phyloP scores from a whole-genome alignment of 1,140 invertebrate genomes.

The Bombus superbus region DNA sequence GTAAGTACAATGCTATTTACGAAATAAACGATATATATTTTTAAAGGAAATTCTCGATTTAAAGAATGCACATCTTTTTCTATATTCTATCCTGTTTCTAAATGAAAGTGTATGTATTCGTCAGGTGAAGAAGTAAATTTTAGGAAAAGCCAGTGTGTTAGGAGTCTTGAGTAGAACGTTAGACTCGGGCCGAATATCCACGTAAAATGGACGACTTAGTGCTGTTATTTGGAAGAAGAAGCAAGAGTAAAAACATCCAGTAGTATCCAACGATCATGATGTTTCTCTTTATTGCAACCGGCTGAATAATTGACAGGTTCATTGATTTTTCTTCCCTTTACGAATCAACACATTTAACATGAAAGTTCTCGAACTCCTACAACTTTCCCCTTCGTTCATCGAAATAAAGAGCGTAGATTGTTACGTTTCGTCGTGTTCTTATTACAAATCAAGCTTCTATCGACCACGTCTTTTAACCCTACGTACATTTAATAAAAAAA shows the following conservation, averaged over 20 bases:
- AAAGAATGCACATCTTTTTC: not conserved
- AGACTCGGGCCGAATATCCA: not conserved
- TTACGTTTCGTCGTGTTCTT: not conserved
- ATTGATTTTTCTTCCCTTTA: slow-evolving; percentile 24
- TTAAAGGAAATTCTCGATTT: no score
- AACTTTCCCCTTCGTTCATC: not conserved
- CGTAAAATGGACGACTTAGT: not conserved
- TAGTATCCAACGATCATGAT: not conserved
- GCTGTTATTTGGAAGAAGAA: not conserved
- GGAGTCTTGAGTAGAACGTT: not conserved
- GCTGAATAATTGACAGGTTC: slow-evolving; percentile 31
- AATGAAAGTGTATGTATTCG: no score
- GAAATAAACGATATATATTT: not conserved
- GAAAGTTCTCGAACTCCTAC: not conserved
- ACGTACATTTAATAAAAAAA: no score
- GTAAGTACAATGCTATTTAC: not conserved
- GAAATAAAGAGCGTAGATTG: not conserved
- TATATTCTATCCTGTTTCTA: not conserved
- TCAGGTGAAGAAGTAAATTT: no score
- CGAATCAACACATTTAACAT: slow-evolving; percentile 12
- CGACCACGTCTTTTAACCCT: not conserved
- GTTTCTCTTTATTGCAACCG: not conserved
- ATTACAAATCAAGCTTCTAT: not conserved
- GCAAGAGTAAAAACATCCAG: not conserved
- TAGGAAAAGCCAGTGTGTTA: no score